Evolutionary conservation across 1,140 invertebrate genomes (phyloP), one percentile per base, ranked within the genome.

Genomic region (Zaprionus capensis): DNA sequence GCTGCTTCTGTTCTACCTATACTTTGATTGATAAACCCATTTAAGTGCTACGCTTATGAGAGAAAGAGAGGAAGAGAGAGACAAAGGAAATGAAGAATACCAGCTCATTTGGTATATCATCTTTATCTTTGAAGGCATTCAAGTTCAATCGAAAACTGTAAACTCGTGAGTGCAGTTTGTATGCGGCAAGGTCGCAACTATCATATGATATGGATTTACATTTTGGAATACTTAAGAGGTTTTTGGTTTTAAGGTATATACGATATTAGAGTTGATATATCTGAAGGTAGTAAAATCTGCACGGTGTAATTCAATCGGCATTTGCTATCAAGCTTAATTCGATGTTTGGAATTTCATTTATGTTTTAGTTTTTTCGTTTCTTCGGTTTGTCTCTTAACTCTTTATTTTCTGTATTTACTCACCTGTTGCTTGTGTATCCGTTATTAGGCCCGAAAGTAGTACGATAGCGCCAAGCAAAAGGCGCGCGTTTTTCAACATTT

Each of bases 381-480:
- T 31, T 55, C 11, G 2, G 53, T 14, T n/a, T n/a, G 3, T 26
- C 5, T 24, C 28, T 20, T 7, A 17, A n/a, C 26, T 38, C 15
- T 2, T 5, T 36, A 38, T 56, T 28, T 2, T 36, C 9, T 59
- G 26, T 28, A 58, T 36, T 28, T 61, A 76, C 80, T 76, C 51
- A 88, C 80, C 88, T 53, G 69, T 44, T 44, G 78, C 85, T 61
- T 79, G 63, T 56, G 75, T 90, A 84, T 81, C 63, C 69, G 66
- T 31, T 78, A 69, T 46, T 36, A 62, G 58, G 78, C 78, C 65
- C 69, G 71, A 85, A 61, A 75, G 73, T 64, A 90, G 17, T 70
- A 81, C 20, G 26, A 84, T 44, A 81, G 57, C 74, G 75, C 81
- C 75, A 71, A 57, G 56, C 46, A 76, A 34, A 55, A 80, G 78